Evolutionary conservation across 2,797 vertebrate species (phyloP), one percentile per base, ranked within the genome.

Genomic region (Galago senegalensis): DNA sequence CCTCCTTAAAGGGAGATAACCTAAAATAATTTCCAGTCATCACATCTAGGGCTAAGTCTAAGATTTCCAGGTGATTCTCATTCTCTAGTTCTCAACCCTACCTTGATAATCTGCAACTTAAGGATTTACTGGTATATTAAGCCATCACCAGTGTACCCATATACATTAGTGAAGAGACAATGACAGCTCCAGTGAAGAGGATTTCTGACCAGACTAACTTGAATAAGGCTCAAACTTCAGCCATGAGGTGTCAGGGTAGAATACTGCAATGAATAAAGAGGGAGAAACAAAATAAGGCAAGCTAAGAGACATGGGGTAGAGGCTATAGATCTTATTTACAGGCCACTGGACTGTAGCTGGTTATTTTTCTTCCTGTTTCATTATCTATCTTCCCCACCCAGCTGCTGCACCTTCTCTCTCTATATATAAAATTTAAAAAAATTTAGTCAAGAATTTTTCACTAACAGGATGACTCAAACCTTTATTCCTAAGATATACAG

Each of bases 61-160:
- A 85, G 60, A 94, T 77, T 86, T 76, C 81, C 58, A 12, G 40
- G 76, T 93, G 69, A 90, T 23, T 56, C 17, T 89, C 72, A 89
- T 58, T 25, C 40, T 93, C 40, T 63, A 83, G 56, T 87, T 93
- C 43, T 91, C 79, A 93, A 84, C 2, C 18, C 20, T 23, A 67
- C 60, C 34, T 65, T 40, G 69, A 65, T 77, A 63, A 63, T 53
- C 25, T 81, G 46, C 56, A 82, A 67, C 18, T 65, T 84, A 73
- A 18, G 58, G 63, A 63, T 56, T 61, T 61, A 60, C 16, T 70
- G 25, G 25, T 23, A 12, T 61, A 77, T 56, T 67, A 69, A 83
- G 34, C n/a, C 49, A 89, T 58, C 10, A 34, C 27, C 63, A 91
- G 72, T 65, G 88, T 12, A 79, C 10, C 18, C 40, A 34, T n/a